A percentile compares a stretch with the other conserved stretches of the same genome.
Conservation (phyloP, 1,140 invertebrate species). For the Pseudomyrmex flavicornis region DNA sequence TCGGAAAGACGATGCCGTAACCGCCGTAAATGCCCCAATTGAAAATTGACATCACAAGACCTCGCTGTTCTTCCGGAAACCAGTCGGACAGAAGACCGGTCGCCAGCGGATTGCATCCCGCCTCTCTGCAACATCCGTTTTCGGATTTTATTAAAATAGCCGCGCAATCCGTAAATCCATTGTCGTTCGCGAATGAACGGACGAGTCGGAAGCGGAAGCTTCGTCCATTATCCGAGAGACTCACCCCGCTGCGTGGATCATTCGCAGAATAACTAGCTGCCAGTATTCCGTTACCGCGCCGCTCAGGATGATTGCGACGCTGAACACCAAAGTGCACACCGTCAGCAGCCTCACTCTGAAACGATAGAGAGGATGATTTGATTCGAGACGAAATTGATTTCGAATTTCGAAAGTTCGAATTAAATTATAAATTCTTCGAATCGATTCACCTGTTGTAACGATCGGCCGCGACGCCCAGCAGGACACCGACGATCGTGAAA, state of each 20-base stretch:
- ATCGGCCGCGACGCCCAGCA: slow-evolving; percentile 94
- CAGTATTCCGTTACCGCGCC: slow-evolving; percentile 94
- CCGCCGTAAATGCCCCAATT: slow-evolving; percentile 98
- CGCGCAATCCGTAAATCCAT: neutral
- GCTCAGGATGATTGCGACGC: slow-evolving; percentile 92
- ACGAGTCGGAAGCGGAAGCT: slow-evolving; percentile 11
- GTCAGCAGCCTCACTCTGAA: slow-evolving; percentile 90
- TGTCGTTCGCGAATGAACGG: neutral
- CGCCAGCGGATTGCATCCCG: slow-evolving; percentile 95
- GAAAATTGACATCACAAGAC: slow-evolving; percentile 95
- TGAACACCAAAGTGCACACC: slow-evolving; percentile 92
- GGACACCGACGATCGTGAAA: slow-evolving; percentile 94
- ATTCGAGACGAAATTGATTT: too few species aligned
- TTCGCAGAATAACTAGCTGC: slow-evolving; percentile 94
- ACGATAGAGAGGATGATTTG: slow-evolving; percentile 29
- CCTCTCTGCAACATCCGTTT: slow-evolving; percentile 87
- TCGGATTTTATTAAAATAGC: slow-evolving; percentile 10
- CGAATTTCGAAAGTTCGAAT: too few species aligned
- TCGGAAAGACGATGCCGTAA: slow-evolving; percentile 96
- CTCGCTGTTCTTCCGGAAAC: slow-evolving; percentile 92
- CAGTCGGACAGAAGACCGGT: slow-evolving; percentile 94
- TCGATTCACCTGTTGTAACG: slow-evolving; percentile 87
- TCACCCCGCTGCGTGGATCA: slow-evolving; percentile 94
- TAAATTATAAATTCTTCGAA: neutral
- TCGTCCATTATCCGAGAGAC: neutral